Conservation (phyloP, 2,113 vertebrate species). For the Prochilodus magdalenae region DNA sequence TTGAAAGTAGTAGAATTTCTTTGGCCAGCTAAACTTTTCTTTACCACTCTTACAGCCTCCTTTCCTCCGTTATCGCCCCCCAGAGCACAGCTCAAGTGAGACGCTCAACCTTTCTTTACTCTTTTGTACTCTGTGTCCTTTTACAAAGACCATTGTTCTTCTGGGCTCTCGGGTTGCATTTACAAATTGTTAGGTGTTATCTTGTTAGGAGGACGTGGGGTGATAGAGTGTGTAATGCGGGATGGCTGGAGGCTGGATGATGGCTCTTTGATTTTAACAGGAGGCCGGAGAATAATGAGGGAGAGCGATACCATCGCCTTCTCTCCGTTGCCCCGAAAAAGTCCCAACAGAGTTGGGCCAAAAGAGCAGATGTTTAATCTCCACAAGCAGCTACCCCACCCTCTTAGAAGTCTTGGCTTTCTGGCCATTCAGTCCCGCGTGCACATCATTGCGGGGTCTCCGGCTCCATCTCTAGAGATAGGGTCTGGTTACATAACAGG, state of each 20-base stretch:
- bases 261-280: slow-evolving; percentile 47
- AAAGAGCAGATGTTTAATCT: slow-evolving; percentile 39
- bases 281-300: slow-evolving; percentile 45
- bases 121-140: slow-evolving; percentile 16
- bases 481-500: slow-evolving; percentile 28
- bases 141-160: slow-evolving; percentile 20
- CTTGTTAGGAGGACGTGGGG: slow-evolving; percentile 6
- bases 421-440: background rate
- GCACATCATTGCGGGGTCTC: background rate
- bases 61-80: background rate
- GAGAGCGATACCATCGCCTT: slow-evolving; percentile 33
- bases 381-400: background rate
- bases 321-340: slow-evolving; percentile 4
- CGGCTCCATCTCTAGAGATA: background rate
- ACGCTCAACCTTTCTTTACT: background rate
- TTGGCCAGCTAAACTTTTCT: too few species aligned
- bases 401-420: slow-evolving; percentile 43
- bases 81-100: background rate
- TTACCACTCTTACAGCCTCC: too few species aligned
- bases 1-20: too few species aligned
- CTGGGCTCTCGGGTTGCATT: slow-evolving; percentile 31
- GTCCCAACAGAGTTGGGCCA: slow-evolving; percentile 23
- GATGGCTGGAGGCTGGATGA: slow-evolving; percentile 11
- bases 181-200: slow-evolving; percentile 40
- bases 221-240: slow-evolving; percentile 8